Evolutionary conservation across 2,113 vertebrate genomes (phyloP), one percentile per base, ranked within the genome.

Genomic region (Terrapene triunguis): DNA sequence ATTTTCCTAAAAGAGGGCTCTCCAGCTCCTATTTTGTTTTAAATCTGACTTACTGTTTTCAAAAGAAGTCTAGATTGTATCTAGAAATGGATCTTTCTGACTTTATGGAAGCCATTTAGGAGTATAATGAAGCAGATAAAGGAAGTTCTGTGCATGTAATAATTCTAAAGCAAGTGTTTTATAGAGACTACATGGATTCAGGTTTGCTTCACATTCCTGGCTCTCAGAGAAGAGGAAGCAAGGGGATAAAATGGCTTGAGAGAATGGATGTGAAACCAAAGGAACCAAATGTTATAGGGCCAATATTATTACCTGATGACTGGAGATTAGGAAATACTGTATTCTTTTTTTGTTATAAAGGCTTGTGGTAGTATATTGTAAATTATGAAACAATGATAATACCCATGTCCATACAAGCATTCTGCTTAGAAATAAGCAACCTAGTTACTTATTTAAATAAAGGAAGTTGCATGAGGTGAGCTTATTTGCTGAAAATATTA

Each of bases 1-100:
- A 38, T 72, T 38, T 38, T 72, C 38, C 35, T 72, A 21, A n/a
- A 42, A 10, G 69, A 72, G n/a, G 21, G 38, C 21, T 42, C n/a
- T 14, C 27, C 19, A 38, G 10, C 35, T 38, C 79, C 35, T 50
- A 0, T 24, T 84, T 79, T 6, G 4, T 35, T 51, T 29, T 7
- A 17, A 22, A 5, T 25, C 38, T 44, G 42, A 90, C 0, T 0
- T 83, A 19, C 5, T 22, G 2, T 29, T 65, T 35, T 78, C 55
- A 35, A 80, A 65, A 48, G 55, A 55, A 11, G 27, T 55, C 86
- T 80, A 47, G 19, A 32, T 29, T 82, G 2, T 32, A 10, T 44
- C 50, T 57, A n/a, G 59, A 84, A 85, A 78, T 24, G 11, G 5
- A 5, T 65, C 12, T 47, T 87, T 65, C 35, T 84, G 55, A 86